These are phyloP conservation scores for Blastobasis lacticolella DNA, from an alignment of 2,888 invertebrate species.

Conservation along the genomic window DNA sequence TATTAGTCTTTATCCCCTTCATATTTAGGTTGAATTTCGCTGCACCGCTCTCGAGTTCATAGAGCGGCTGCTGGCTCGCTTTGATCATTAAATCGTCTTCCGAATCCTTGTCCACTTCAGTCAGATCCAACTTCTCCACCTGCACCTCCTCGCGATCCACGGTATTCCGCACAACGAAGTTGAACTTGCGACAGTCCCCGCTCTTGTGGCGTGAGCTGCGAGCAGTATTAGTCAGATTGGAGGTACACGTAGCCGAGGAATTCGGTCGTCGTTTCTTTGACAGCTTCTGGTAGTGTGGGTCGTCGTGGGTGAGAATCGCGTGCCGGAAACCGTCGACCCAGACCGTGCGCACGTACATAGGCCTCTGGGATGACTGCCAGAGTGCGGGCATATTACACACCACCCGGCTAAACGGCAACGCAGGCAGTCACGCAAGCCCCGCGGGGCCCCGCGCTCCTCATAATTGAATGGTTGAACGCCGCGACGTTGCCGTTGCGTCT, in stretches of 20 bases:
- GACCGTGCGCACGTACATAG: slow-evolving; percentile 76
- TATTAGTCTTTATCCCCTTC: slow-evolving; percentile 49
- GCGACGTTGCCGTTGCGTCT: slow-evolving; percentile 19
- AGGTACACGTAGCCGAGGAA: slow-evolving; percentile 41
- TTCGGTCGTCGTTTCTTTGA: slow-evolving; percentile 42
- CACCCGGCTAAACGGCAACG: slow-evolving; percentile 26
- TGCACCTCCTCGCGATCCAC: slow-evolving; percentile 34
- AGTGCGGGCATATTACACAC: slow-evolving; percentile 68
- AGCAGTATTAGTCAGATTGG: slow-evolving; percentile 18
- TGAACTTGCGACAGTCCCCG: slow-evolving; percentile 40
- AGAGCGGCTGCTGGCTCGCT: slow-evolving; percentile 40
- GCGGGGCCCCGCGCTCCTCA: slow-evolving; percentile 22
- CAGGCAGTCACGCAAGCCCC: slow-evolving; percentile 39
- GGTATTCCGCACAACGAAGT: slow-evolving; percentile 36
- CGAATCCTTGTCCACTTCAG: slow-evolving; percentile 40
- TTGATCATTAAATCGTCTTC: slow-evolving; percentile 44
- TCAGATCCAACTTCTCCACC: slow-evolving; percentile 47
- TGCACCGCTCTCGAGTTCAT: slow-evolving; percentile 32
- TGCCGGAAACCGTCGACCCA: slow-evolving; percentile 84
- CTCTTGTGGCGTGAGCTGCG: slow-evolving; percentile 35
- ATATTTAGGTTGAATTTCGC: slow-evolving; percentile 35
- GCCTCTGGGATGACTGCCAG: slow-evolving; percentile 77
- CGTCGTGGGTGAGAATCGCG: slow-evolving; percentile 79
- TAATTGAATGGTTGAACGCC: slow-evolving; percentile 45
- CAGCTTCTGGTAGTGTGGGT: slow-evolving; percentile 58